These are phyloP conservation scores for Zaprionus ghesquierei DNA, from an alignment of 1,140 invertebrate species.

Conservation along the genomic window DNA sequence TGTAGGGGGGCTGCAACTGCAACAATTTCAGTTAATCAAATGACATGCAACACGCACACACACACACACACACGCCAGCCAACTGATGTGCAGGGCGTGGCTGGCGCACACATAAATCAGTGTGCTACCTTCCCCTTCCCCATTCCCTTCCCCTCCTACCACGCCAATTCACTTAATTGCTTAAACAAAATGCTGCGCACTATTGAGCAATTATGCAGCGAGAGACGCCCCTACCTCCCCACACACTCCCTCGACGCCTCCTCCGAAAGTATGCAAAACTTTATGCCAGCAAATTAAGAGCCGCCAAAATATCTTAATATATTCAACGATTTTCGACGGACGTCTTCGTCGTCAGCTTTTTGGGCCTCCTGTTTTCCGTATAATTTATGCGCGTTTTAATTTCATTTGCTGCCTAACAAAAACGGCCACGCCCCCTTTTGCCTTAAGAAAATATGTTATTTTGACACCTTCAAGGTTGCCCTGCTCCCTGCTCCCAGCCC, in stretches of 20 bases:
- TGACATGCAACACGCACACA: conserved; percentile 54
- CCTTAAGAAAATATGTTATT: conserved; percentile 69
- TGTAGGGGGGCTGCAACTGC: conserved; percentile 49
- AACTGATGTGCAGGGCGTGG: conserved; percentile 5
- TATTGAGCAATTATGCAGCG: conserved; percentile 71
- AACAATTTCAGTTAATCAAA: conserved; percentile 72
- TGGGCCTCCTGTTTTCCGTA: conserved; percentile 43
- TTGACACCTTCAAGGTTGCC: conserved; percentile 78
- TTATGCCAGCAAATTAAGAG: conserved; percentile 51
- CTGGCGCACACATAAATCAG: conserved; percentile 58
- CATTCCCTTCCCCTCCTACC: not conserved
- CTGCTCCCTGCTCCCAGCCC: conserved; percentile 30
- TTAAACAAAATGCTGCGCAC: conserved; percentile 68
- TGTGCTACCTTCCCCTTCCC: conserved; percentile 5
- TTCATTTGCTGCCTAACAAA: conserved; percentile 74
- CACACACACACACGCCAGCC: conserved; percentile 3
- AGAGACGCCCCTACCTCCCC: too few species aligned
- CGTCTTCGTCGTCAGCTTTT: conserved; percentile 29
- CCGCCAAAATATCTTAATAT: conserved; percentile 71
- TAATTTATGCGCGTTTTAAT: conserved; percentile 80
- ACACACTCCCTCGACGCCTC: not conserved
- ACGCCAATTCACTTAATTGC: conserved; percentile 58
- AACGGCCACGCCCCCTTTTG: conserved; percentile 61
- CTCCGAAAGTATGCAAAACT: conserved; percentile 40
- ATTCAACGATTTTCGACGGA: conserved; percentile 59